Evolutionary conservation across 1,140 invertebrate species (phyloP).

Genomic region (Drosophila pachea): DNA sequence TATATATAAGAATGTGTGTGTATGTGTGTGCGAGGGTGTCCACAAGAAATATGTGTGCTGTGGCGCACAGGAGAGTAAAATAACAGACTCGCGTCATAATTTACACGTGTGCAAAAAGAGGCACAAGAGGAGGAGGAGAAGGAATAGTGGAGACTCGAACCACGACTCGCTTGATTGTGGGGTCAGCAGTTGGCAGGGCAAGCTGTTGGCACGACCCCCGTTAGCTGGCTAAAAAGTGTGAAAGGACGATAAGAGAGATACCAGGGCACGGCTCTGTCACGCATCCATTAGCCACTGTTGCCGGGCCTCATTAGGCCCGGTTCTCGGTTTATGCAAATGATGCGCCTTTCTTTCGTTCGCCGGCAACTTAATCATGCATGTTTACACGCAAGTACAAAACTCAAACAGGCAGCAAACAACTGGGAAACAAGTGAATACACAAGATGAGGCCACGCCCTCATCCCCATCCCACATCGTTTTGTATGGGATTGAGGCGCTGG

Average conservation of each 20-base stretch:
- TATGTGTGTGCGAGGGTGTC: conserved; percentile 23
- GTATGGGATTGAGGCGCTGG: too few relatives aligned
- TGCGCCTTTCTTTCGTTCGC: conserved; percentile 34
- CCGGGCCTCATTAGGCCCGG: conserved; percentile 34
- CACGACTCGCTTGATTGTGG: background rate
- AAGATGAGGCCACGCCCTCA: conserved; percentile 3
- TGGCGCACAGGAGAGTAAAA: conserved; percentile 41
- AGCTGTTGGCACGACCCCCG: conserved; percentile 22
- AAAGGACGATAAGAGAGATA: conserved; percentile 39
- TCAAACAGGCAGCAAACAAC: conserved; percentile 55
- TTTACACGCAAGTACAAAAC: conserved; percentile 74
- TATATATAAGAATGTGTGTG: conserved; percentile 9
- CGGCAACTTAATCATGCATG: conserved; percentile 73
- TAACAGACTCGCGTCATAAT: conserved; percentile 55
- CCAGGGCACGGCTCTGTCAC: conserved; percentile 21
- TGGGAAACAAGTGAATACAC: conserved; percentile 55
- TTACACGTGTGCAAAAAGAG: conserved; percentile 36
- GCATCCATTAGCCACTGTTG: conserved; percentile 35
- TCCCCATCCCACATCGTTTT: too few relatives aligned
- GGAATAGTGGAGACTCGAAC: background rate
- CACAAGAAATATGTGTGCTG: conserved; percentile 45
- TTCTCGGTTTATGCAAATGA: conserved; percentile 58
- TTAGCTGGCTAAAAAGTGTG: conserved; percentile 39
- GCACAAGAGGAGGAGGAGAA: background rate
- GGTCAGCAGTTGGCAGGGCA: conserved; percentile 45